A percentile compares a stretch with the other conserved stretches of the same genome.
Evolutionary conservation across 1,140 invertebrate species (phyloP).

Genomic region (Drosophila simulans): DNA sequence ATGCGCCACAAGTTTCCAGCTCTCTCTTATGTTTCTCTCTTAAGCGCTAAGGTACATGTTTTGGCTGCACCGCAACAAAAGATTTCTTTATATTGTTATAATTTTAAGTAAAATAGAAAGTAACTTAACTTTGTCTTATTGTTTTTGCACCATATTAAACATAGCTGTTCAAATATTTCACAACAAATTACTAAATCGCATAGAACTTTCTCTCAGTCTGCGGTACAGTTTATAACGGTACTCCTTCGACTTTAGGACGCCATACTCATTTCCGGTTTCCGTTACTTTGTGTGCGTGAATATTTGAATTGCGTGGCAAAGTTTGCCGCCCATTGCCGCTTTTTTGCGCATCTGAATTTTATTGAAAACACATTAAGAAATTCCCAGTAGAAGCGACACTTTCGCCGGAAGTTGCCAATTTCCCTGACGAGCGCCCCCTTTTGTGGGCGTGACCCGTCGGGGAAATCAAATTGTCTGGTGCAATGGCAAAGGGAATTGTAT

Average conservation of each 20-base stretch:
- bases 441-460: slow-evolving; percentile 52
- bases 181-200: neutral
- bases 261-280: slow-evolving; percentile 81
- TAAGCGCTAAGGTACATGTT: slow-evolving; percentile 12
- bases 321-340: slow-evolving; percentile 39
- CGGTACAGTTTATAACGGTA: slow-evolving; percentile 22
- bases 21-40: slow-evolving; percentile 2
- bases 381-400: slow-evolving; percentile 18
- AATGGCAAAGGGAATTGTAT: slow-evolving; percentile 63
- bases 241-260: slow-evolving; percentile 46
- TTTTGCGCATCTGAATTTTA: slow-evolving; percentile 66
- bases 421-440: slow-evolving; percentile 42
- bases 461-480: slow-evolving; percentile 74
- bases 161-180: too few relatives aligned
- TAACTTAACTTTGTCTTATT: too few relatives aligned
- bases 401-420: slow-evolving; percentile 76
- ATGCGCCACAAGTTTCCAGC: slow-evolving; percentile 38
- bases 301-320: slow-evolving; percentile 75
- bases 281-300: slow-evolving; percentile 78
- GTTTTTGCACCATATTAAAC: neutral
- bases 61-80: neutral
- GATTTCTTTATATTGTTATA: neutral
- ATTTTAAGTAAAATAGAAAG: neutral
- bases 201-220: neutral
- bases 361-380: slow-evolving; percentile 75